These are phyloP conservation scores for Cyrtonyx montezumae DNA, from an alignment of 2,113 vertebrate genomes.

Conservation along the genomic window DNA sequence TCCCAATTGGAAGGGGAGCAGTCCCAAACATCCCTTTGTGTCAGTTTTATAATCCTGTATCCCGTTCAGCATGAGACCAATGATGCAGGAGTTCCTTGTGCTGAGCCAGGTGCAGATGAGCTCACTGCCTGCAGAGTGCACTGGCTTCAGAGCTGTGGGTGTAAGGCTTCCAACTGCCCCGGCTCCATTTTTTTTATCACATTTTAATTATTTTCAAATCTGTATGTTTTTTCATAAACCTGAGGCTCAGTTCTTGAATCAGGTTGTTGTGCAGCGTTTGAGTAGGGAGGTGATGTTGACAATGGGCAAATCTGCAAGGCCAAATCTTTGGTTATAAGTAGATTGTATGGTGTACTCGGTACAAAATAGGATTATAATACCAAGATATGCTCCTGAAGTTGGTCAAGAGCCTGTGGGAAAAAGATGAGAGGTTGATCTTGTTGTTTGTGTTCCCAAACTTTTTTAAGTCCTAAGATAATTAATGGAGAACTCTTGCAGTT, in stretches of 20 bases:
- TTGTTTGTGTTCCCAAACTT: neutral
- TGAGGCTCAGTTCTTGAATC: neutral
- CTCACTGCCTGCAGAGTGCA: fast-evolving
- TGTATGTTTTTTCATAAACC: fast-evolving
- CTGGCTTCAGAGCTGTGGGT: fast-evolving
- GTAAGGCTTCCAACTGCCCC: fast-evolving
- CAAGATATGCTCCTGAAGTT: neutral
- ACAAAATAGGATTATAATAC: neutral
- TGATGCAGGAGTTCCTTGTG: neutral
- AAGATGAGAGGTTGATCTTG: neutral
- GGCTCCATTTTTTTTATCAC: neutral
- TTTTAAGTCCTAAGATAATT: neutral
- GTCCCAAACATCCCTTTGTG: neutral
- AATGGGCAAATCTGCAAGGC: neutral
- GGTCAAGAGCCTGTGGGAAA: neutral
- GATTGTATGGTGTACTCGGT: neutral
- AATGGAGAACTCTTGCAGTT: neutral
- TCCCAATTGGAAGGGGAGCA: neutral
- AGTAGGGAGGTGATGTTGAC: neutral
- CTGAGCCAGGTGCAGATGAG: neutral
- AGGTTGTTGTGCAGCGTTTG: neutral
- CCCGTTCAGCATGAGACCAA: neutral
- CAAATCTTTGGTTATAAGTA: neutral
- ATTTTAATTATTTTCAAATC: neutral
- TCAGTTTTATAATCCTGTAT: neutral